Percentiles rank a stretch among this genome's conserved stretches.
Evolutionary conservation across 1,140 invertebrate genomes (phyloP).

Genomic region (Leptoteleia sp.): DNA sequence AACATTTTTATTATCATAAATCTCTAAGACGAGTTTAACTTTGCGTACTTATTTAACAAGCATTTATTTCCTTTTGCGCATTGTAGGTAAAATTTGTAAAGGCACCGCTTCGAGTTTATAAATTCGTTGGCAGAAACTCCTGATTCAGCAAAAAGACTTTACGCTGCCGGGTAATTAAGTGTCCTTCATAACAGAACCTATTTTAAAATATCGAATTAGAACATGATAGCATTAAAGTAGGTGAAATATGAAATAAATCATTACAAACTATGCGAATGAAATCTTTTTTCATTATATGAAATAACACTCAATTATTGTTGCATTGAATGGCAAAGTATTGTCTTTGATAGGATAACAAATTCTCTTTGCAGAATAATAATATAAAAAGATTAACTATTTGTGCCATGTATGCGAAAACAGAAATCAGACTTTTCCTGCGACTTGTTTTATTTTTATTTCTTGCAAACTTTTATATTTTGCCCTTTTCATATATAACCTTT

Average conservation of each 20-base stretch:
- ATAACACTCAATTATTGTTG: no score
- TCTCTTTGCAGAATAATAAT: no score
- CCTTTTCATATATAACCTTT: no score
- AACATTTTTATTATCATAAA: constrained; percentile 53
- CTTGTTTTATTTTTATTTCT: no score
- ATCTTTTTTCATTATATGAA: no score
- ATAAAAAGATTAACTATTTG: no score
- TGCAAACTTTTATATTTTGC: no score
- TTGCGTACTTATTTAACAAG: constrained; percentile 55
- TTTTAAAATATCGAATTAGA: constrained; percentile 44
- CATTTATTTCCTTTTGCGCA: constrained; percentile 50
- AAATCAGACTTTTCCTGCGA: no score
- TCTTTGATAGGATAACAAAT: no score
- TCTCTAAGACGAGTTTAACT: constrained; percentile 48
- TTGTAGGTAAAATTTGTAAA: constrained; percentile 56
- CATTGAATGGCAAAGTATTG: no score
- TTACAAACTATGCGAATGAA: no score
- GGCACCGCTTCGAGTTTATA: constrained; percentile 33
- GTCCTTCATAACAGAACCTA: constrained; percentile 29
- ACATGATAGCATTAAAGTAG: background rate
- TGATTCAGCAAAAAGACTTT: constrained; percentile 35
- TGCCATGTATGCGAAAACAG: no score
- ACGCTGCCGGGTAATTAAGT: constrained; percentile 38
- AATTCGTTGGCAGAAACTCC: constrained; percentile 43
- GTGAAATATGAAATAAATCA: constrained; percentile 2